Percentiles rank a stretch among this genome's conserved stretches.
These are phyloP conservation scores for Dinocampus coccinellae DNA, from an alignment of 2,888 invertebrate genomes.

Conservation along the genomic window DNA sequence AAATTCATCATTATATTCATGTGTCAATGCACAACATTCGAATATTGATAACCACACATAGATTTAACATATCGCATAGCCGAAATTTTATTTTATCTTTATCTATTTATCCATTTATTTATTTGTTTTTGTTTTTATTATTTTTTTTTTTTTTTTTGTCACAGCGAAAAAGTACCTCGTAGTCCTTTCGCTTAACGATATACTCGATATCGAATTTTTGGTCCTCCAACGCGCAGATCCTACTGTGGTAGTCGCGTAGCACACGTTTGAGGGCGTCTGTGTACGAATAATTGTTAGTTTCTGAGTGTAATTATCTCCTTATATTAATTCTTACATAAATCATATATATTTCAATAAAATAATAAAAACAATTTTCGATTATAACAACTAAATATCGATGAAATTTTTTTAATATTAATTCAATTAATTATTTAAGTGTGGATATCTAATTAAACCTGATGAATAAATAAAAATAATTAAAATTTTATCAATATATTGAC, in stretches of 20 bases:
- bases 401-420: too few relatives aligned
- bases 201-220: conserved; percentile 99
- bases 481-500: too few relatives aligned
- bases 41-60: not conserved
- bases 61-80: not conserved
- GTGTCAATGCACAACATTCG: not conserved
- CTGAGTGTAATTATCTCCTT: conserved; percentile 18
- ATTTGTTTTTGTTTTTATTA: too few relatives aligned
- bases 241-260: conserved; percentile 88
- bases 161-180: conserved; percentile 83
- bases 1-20: conserved; percentile 3
- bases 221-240: conserved; percentile 90
- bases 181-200: conserved; percentile 97
- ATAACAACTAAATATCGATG: not conserved
- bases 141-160: not conserved
- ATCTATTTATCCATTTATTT: too few relatives aligned
- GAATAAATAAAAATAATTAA: too few relatives aligned
- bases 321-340: conserved; percentile 2
- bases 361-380: conserved; percentile 2
- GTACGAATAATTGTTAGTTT: conserved; percentile 45
- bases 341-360: not conserved
- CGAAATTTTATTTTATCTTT: conserved; percentile 31
- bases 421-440: too few relatives aligned
- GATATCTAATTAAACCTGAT: too few relatives aligned
- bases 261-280: conserved; percentile 83